Percentiles rank a stretch among this genome's conserved stretches.
These are phyloP conservation scores for Eristalinus aeneus DNA, from an alignment of 2,888 invertebrate species.

Conservation along the genomic window DNA sequence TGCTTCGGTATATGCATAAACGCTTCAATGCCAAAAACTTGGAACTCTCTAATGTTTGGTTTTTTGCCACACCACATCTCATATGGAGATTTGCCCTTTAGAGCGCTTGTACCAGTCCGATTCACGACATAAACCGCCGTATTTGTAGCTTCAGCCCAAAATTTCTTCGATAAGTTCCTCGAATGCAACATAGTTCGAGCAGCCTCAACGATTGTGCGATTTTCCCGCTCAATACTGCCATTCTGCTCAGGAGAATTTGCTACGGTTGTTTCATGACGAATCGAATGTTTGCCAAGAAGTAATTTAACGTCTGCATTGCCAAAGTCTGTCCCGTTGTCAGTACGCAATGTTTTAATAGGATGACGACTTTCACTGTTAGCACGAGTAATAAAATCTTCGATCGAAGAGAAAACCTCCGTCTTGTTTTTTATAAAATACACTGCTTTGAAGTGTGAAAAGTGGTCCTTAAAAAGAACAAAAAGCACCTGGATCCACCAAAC, in stretches of 20 bases:
- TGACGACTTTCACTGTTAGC: constrained; percentile 69
- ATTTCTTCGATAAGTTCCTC: constrained; percentile 29
- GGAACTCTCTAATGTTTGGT: constrained; percentile 73
- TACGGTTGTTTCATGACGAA: constrained; percentile 50
- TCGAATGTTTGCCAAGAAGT: constrained; percentile 15
- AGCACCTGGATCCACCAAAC: constrained; percentile 67
- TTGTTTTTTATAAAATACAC: constrained; percentile 68
- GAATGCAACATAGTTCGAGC: constrained; percentile 58
- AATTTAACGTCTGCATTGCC: constrained; percentile 38
- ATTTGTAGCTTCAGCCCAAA: constrained; percentile 78
- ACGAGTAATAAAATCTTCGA: constrained; percentile 51
- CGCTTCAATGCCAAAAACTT: neutral
- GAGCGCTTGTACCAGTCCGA: constrained; percentile 6
- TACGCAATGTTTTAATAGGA: constrained; percentile 71
- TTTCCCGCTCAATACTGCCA: constrained; percentile 57
- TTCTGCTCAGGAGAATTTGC: constrained; percentile 64
- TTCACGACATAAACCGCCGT: constrained; percentile 72
- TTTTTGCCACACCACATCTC: constrained; percentile 75
- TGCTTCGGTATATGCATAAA: constrained; percentile 75
- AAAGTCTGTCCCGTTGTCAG: constrained; percentile 71
- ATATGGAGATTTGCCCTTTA: constrained; percentile 73
- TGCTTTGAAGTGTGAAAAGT: constrained; percentile 50
- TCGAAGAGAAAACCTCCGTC: constrained; percentile 44
- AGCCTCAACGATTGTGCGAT: constrained; percentile 59
- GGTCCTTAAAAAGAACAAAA: constrained; percentile 69